These are phyloP conservation scores for Neofelis nebulosa DNA, from an alignment of 2,113 vertebrate species.

Conservation along the genomic window DNA sequence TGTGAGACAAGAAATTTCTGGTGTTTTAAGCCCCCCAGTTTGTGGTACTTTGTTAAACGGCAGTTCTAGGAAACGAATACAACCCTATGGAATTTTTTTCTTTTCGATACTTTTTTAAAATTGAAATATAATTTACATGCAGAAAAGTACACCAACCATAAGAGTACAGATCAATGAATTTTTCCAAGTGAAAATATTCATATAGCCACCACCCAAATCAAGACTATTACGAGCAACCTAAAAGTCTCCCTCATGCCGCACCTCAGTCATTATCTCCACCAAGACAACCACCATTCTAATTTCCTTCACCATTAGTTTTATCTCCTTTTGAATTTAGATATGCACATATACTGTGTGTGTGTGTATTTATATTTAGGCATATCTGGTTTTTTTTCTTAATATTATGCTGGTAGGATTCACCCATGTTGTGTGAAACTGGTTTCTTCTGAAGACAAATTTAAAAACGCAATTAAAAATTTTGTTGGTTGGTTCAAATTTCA, in stretches of 20 bases:
- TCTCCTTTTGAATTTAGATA: not conserved
- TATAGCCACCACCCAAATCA: not conserved
- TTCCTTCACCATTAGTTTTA: not conserved
- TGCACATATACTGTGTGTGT: not conserved
- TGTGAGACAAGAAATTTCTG: not conserved
- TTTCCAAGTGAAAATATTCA: not conserved
- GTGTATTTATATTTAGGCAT: not conserved
- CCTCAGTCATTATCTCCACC: not conserved
- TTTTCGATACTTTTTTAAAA: not conserved
- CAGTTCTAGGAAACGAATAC: not conserved
- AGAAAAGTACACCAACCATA: not conserved
- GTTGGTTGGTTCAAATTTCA: not conserved
- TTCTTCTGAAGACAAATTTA: not conserved
- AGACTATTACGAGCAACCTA: not conserved
- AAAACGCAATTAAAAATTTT: not conserved
- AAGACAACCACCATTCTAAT: not conserved
- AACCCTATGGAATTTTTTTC: not conserved
- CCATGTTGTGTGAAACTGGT: not conserved
- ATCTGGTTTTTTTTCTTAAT: not conserved
- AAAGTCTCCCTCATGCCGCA: not conserved
- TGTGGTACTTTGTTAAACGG: not conserved
- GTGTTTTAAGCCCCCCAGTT: not conserved
- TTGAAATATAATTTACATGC: not conserved
- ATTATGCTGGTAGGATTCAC: not conserved
- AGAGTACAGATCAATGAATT: not conserved